These are phyloP conservation scores for Sinocyclocheilus rhinocerous DNA, from an alignment of 2,113 vertebrate genomes.

Conservation along the genomic window DNA sequence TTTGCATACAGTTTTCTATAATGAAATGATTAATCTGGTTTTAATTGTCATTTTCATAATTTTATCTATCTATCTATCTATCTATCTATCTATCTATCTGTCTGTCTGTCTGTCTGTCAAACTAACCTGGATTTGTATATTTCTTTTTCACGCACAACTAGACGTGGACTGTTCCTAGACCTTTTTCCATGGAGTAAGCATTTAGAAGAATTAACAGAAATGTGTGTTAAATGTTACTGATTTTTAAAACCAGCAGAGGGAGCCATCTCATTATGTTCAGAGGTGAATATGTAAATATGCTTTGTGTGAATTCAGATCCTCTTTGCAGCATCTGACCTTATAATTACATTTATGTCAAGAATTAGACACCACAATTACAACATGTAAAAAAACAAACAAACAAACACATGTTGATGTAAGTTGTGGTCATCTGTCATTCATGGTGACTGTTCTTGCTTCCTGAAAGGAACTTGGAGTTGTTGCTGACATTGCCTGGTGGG, in stretches of 20 bases:
- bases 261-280: conserved; percentile 11
- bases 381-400: too few relatives aligned
- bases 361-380: neutral
- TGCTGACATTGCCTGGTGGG: conserved; percentile 85
- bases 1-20: too few relatives aligned
- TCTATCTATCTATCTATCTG: too few relatives aligned
- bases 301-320: neutral
- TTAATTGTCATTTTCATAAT: too few relatives aligned
- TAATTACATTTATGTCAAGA: neutral
- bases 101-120: too few relatives aligned
- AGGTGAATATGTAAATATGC: neutral
- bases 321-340: neutral
- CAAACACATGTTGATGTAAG: neutral
- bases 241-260: conserved; percentile 43
- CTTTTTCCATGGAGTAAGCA: conserved; percentile 55
- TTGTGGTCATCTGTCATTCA: neutral
- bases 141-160: conserved; percentile 40
- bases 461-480: conserved; percentile 86
- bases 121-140: neutral
- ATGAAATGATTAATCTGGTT: too few relatives aligned
- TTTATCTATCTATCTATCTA: too few relatives aligned
- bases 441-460: neutral
- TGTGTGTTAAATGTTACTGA: neutral
- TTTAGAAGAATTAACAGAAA: conserved; percentile 29
- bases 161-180: conserved; percentile 60